A percentile compares a stretch with the other conserved stretches of the same genome.
These are phyloP conservation scores for Lacanobia oleracea DNA, from an alignment of 2,888 invertebrate genomes.

Conservation along the genomic window DNA sequence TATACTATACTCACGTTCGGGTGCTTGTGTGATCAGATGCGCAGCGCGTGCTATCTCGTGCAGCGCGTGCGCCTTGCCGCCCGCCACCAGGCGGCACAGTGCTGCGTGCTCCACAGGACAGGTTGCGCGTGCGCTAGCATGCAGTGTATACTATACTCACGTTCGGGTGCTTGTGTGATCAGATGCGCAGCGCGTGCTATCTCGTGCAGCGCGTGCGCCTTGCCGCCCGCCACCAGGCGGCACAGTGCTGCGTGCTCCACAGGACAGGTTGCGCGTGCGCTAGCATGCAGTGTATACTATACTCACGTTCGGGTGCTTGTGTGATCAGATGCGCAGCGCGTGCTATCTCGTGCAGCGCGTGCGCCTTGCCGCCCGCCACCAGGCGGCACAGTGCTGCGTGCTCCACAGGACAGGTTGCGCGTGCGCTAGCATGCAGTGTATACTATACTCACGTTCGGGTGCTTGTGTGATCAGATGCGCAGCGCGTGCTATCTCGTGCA, in stretches of 20 bases:
- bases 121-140: conserved; percentile 93
- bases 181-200: conserved; percentile 87
- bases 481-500: conserved; percentile 93
- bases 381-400: conserved; percentile 99
- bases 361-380: conserved; percentile 98
- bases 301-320: conserved; percentile 41
- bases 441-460: conserved; percentile 37
- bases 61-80: conserved; percentile 98
- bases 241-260: conserved; percentile 99
- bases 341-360: conserved; percentile 95
- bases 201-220: conserved; percentile 96
- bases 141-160: conserved; percentile 38
- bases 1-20: conserved; percentile 35
- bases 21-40: conserved; percentile 64
- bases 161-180: conserved; percentile 57
- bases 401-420: conserved; percentile 97
- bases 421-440: conserved; percentile 90
- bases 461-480: conserved; percentile 71
- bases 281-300: conserved; percentile 10
- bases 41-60: conserved; percentile 92
- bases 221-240: conserved; percentile 98
- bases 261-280: no score
- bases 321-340: conserved; percentile 78
- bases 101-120: conserved; percentile 99
- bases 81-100: conserved; percentile 99